phyloP scores from a whole-genome alignment of 2,888 invertebrate genomes.

The Drosophila silvestris region DNA sequence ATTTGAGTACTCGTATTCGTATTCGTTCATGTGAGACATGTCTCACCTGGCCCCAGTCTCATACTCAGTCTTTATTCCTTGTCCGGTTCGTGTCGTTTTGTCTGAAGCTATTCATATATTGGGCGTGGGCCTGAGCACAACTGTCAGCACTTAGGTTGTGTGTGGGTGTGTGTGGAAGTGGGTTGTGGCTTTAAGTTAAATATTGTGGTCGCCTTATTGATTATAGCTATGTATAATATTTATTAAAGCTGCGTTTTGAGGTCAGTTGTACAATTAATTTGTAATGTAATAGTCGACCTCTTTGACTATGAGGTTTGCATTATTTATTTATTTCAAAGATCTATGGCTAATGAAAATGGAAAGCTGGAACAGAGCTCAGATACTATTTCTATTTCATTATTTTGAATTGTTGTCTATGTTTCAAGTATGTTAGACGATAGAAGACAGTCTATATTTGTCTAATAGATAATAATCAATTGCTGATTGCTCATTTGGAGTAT shows the following conservation, averaged over 20 bases:
- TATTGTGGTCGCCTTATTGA: slow-evolving; percentile 52
- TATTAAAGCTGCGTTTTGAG: not conserved
- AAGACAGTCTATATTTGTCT: not conserved
- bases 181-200: slow-evolving; percentile 48
- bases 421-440: not conserved
- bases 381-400: not conserved
- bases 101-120: slow-evolving; percentile 11
- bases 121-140: slow-evolving; percentile 47
- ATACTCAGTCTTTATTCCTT: not conserved
- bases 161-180: not conserved
- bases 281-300: no score
- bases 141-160: slow-evolving; percentile 33
- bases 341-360: not conserved
- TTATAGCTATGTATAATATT: slow-evolving; percentile 29
- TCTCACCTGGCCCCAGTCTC: not conserved
- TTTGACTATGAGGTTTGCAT: not conserved
- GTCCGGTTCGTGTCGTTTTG: slow-evolving; percentile 1
- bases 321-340: not conserved
- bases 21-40: slow-evolving; percentile 18
- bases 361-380: not conserved
- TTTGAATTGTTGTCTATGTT: not conserved
- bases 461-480: slow-evolving; percentile 26
- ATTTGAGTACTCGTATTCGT: slow-evolving; percentile 28
- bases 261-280: not conserved
- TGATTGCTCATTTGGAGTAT: slow-evolving; percentile 34